Evolutionary conservation across 2,113 vertebrate species (phyloP).

Genomic region (cattle (Bos taurus)): DNA sequence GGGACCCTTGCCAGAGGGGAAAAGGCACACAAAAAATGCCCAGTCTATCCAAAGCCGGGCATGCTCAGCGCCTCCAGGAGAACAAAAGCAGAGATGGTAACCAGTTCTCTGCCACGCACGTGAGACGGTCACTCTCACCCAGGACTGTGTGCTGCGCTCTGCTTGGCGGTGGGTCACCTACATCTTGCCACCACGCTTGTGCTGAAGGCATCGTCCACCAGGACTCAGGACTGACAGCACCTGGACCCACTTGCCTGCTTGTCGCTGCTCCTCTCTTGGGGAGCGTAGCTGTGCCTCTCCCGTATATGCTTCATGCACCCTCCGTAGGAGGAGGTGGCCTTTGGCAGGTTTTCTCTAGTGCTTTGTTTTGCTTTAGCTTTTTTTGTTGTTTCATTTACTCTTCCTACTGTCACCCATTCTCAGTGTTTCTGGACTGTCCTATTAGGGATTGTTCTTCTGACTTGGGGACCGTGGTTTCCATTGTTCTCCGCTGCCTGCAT

Average conservation of each 20-base stretch:
- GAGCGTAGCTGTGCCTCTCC: not conserved
- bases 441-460: not conserved
- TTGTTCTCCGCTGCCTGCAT: not conserved
- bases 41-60: not conserved
- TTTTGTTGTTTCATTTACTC: not conserved
- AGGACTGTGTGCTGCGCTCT: not conserved
- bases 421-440: not conserved
- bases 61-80: not conserved
- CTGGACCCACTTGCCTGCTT: too few relatives aligned
- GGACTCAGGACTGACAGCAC: not conserved
- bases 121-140: not conserved
- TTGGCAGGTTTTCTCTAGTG: too few relatives aligned
- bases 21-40: not conserved
- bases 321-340: not conserved
- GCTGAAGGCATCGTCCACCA: not conserved
- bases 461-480: not conserved
- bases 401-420: not conserved
- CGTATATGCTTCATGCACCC: not conserved
- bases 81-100: not conserved
- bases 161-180: rapidly evolving
- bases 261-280: not conserved
- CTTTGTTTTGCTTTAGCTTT: not conserved
- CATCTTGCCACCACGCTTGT: not conserved
- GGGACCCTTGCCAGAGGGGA: not conserved
- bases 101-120: too few relatives aligned